Conservation (phyloP, 1,140 invertebrate species). For the Drosophila lowei region DNA sequence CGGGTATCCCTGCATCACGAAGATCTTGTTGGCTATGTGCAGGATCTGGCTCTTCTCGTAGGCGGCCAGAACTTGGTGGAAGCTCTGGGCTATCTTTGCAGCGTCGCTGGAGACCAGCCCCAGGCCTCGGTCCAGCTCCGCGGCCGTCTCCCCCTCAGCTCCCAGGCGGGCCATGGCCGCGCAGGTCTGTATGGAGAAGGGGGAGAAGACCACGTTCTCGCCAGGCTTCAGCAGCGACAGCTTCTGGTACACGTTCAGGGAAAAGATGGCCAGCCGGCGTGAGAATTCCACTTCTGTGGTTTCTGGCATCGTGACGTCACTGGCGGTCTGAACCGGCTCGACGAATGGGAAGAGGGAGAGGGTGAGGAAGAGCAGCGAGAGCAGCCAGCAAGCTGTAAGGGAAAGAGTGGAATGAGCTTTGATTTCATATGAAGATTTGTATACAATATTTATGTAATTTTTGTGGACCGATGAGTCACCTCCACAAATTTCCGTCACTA, state of each 20-base stretch:
- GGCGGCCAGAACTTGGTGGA: constrained; percentile 45
- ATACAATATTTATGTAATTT: constrained; percentile 63
- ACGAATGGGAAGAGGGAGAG: constrained; percentile 2
- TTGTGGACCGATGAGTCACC: constrained; percentile 62
- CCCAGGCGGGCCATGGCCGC: constrained; percentile 85
- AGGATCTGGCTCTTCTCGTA: constrained; percentile 67
- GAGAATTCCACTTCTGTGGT: constrained; percentile 45
- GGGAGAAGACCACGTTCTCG: constrained; percentile 83
- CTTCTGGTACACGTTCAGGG: constrained; percentile 54
- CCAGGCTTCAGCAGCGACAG: constrained; percentile 45
- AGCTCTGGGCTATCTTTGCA: constrained; percentile 55
- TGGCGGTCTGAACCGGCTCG: neutral
- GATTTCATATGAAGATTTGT: constrained; percentile 31
- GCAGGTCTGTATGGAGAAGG: constrained; percentile 84
- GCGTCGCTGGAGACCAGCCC: constrained; percentile 72
- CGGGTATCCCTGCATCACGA: constrained; percentile 56
- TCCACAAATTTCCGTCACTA: constrained; percentile 38
- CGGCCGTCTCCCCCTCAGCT: constrained; percentile 84
- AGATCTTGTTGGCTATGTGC: constrained; percentile 78
- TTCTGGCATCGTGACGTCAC: constrained; percentile 34
- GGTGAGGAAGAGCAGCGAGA: constrained; percentile 35
- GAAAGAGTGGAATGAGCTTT: constrained; percentile 30
- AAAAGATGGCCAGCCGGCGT: constrained; percentile 58
- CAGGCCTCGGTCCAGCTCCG: constrained; percentile 84
- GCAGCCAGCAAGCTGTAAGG: constrained; percentile 50